Conservation (phyloP, 2,888 invertebrate species). For the Conchocele bisecta region DNA sequence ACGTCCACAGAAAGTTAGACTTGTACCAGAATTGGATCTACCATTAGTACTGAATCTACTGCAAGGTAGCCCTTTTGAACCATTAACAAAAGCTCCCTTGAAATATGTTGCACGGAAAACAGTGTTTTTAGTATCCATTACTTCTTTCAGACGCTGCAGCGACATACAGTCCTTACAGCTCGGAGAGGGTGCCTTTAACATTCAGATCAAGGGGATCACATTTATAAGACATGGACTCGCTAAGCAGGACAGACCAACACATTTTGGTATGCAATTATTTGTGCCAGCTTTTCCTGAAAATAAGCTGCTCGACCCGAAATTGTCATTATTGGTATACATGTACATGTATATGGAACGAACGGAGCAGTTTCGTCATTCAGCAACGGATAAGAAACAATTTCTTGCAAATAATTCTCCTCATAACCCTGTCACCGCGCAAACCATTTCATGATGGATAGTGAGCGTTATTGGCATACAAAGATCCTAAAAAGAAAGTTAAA, state of each 20-base stretch:
- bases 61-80: constrained; percentile 30
- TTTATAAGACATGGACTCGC: constrained; percentile 21
- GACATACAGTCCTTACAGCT: constrained; percentile 21
- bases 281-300: constrained; percentile 25
- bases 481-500: no score
- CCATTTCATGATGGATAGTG: no score
- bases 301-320: no score
- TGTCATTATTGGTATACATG: no score
- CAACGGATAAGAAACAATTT: no score
- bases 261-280: constrained; percentile 6
- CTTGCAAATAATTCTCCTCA: no score
- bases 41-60: constrained; percentile 13
- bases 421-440: no score
- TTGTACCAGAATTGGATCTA: constrained; percentile 45
- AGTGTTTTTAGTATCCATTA: constrained; percentile 23
- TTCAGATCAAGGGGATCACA: constrained; percentile 6
- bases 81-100: constrained; percentile 17
- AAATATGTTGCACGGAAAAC: constrained; percentile 14
- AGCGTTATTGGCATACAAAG: no score
- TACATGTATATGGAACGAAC: no score
- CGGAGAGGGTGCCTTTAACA: not conserved
- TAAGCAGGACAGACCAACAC: constrained; percentile 29
- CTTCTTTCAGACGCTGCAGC: constrained; percentile 17
- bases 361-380: no score
- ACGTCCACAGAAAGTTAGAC: constrained; percentile 18